Evolutionary conservation across 2,888 invertebrate genomes (phyloP).

Genomic region (Clitarchus hookeri): DNA sequence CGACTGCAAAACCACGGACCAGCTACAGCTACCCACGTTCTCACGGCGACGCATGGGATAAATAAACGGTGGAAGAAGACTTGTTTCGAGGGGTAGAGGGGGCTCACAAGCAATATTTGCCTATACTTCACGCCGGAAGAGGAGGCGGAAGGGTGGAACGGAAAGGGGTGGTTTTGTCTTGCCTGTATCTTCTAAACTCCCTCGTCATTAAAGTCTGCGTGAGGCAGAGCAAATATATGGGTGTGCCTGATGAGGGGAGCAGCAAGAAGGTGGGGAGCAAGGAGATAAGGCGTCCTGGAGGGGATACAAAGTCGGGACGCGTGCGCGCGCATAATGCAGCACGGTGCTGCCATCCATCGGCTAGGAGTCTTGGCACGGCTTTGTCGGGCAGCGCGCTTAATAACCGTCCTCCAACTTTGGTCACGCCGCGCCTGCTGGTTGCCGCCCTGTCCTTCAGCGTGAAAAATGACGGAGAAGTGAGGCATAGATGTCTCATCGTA

Average conservation of each 20-base stretch:
- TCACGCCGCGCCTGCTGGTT: not conserved
- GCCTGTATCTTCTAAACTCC: constrained; percentile 1
- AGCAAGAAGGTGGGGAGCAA: not conserved
- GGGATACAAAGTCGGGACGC: not conserved
- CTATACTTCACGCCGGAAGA: not conserved
- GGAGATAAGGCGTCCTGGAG: not conserved
- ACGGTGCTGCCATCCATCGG: constrained; percentile 4
- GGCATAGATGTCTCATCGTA: no score
- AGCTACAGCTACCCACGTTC: not conserved
- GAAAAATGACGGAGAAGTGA: no score
- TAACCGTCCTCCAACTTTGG: not conserved
- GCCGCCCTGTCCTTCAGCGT: no score
- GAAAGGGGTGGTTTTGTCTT: not conserved
- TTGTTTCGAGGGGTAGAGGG: not conserved
- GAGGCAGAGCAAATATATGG: not conserved
- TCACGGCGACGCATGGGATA: not conserved
- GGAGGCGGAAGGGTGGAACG: not conserved
- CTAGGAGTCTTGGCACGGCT: not conserved
- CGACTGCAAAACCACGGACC: not conserved
- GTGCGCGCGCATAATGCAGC: constrained; percentile 1
- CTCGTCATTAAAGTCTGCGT: not conserved
- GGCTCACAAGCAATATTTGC: not conserved
- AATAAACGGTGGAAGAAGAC: not conserved
- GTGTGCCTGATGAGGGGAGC: not conserved
- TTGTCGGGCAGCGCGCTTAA: not conserved